Evolutionary conservation across 2,888 invertebrate species (phyloP).

Genomic region (Nemoura dubitans): DNA sequence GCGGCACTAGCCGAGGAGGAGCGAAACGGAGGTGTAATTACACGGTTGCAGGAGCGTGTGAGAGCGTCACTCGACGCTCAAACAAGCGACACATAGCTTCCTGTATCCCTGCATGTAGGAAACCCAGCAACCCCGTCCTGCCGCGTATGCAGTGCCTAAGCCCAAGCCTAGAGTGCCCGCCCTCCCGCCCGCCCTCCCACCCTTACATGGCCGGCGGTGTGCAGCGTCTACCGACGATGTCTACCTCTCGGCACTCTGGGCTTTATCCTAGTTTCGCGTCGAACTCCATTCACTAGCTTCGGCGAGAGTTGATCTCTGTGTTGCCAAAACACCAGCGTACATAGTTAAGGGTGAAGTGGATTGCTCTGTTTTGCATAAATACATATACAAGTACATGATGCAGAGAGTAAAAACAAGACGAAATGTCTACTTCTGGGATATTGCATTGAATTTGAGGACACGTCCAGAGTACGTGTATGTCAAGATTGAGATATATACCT

Average conservation of each 20-base stretch:
- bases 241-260: neutral
- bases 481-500: too few species aligned
- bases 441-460: too few species aligned
- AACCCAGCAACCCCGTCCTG: neutral
- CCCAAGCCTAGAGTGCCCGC: neutral
- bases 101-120: neutral
- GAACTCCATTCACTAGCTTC: neutral
- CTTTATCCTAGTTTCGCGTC: neutral
- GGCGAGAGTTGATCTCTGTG: neutral
- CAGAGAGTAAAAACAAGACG: neutral
- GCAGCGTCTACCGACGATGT: neutral
- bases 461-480: too few species aligned
- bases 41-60: conserved; percentile 18
- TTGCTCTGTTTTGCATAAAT: conserved; percentile 12
- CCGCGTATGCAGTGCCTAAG: neutral
- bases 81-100: conserved; percentile 13
- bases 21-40: conserved; percentile 27
- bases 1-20: neutral
- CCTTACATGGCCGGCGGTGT: neutral
- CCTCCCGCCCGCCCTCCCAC: neutral
- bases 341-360: neutral
- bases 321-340: neutral
- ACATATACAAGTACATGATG: neutral
- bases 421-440: too few species aligned
- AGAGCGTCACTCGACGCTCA: conserved; percentile 8